Conservation (phyloP, 2,888 invertebrate species). For the Pheosia tremula region DNA sequence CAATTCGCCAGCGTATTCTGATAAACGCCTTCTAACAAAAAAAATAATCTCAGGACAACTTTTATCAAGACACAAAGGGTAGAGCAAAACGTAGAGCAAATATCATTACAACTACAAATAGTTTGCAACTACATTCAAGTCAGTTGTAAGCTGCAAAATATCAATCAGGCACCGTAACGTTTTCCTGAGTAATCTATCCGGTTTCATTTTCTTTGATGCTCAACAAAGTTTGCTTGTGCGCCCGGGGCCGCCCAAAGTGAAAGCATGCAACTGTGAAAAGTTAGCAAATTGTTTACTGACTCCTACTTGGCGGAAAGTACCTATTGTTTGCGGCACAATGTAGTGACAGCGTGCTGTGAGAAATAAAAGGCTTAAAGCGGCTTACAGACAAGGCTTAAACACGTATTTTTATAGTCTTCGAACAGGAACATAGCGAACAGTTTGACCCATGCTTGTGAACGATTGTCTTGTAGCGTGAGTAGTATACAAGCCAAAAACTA, state of each 20-base stretch:
- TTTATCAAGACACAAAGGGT: no score
- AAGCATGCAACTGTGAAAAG: constrained; percentile 46
- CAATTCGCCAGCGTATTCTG: no score
- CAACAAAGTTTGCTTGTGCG: constrained; percentile 37
- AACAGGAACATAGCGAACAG: no score
- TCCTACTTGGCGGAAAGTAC: constrained; percentile 42
- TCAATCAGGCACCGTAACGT: constrained; percentile 43
- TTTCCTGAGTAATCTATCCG: constrained; percentile 40
- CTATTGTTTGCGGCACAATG: constrained; percentile 41
- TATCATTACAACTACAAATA: not conserved
- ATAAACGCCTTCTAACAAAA: no score
- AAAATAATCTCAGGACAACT: no score
- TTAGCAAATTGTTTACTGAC: constrained; percentile 46
- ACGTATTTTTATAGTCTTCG: no score
- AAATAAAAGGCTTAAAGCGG: constrained; percentile 28
- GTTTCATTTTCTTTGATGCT: constrained; percentile 41
- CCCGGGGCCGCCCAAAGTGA: constrained; percentile 33
- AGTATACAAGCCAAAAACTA: no score
- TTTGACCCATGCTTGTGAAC: no score
- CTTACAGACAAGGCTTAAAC: no score
- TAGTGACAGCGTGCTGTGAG: constrained; percentile 25
- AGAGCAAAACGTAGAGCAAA: no score
- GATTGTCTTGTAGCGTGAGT: no score
- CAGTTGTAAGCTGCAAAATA: constrained; percentile 30
- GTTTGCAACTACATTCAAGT: not conserved